Base-by-base conservation (phyloP, 2,797 vertebrate genomes). In the Semaprochilodus insignis region DNA sequence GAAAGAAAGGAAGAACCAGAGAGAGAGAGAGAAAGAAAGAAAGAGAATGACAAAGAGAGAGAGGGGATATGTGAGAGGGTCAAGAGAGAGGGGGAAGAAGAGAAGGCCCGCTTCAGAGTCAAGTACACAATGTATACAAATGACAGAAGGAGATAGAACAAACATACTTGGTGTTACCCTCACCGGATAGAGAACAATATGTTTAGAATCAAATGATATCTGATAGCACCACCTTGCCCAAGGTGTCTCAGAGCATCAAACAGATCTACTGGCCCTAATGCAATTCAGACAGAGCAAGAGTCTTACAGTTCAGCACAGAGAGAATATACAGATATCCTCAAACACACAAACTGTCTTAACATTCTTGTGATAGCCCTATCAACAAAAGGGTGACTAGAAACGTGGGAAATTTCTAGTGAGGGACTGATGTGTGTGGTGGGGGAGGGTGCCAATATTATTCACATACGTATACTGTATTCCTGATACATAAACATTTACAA, bases 151-250 rank as follows among this genome's bases (percentile, higher is more conserved):
- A 31, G 67, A 21, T 60, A 76, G 62, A 81, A 75, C 81, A 77
- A 78, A 81, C 63, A 62, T 34, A 67, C 75, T 40, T 52, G 2
- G 65, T 81, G 62, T 73, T 80, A 59, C 67, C 76, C 44, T 71
- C 67, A 21, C 54, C 27, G 34, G 62, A 31, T 27, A 34, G 31
- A 81, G 80, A 73, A 70, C 74, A 80, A 75, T 16, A 11, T 76
- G 76, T 85, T 87, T 80, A 72, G 77, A 84, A 85, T 83, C 48
- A 86, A 85, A 84, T 81, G 74, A 88, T 79, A 87, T 80, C 80
- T 81, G 83, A 88, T 82, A 81, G 77, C 52, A 72, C 82, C 72
- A 77, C 83, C 82, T 83, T 80, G 83, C 73, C 84, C 77, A 83
- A 85, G 84, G 83, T 86, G 81, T 81, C 75, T 57, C 62, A 60